A percentile compares a stretch with the other conserved stretches of the same genome.
Conservation (phyloP, 2,797 vertebrate genomes). For the Erithacus rubecula region DNA sequence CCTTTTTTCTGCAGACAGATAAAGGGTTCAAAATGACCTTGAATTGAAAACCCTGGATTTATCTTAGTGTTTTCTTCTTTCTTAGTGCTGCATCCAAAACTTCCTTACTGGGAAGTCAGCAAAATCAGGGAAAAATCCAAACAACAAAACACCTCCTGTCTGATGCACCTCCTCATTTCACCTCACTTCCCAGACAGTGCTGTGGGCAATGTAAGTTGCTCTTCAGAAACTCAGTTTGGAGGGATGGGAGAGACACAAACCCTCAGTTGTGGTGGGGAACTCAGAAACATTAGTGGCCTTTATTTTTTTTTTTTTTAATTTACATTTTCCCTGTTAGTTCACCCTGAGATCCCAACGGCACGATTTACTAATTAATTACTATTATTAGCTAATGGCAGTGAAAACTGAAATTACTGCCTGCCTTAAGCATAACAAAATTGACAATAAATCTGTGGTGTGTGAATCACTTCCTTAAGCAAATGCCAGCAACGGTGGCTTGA, state of each 20-base stretch:
- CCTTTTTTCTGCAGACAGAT: constrained; percentile 6
- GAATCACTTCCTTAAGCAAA: constrained; percentile 49
- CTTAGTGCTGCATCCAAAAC: background rate
- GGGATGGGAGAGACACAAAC: constrained; percentile 54
- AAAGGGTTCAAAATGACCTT: constrained; percentile 58
- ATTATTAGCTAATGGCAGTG: constrained; percentile 77
- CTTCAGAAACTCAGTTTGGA: constrained; percentile 67
- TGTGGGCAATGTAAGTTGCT: constrained; percentile 45
- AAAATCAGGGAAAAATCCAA: constrained; percentile 1
- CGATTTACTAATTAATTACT: constrained; percentile 80
- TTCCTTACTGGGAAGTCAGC: background rate
- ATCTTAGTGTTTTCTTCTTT: background rate
- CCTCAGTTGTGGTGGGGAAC: constrained; percentile 36
- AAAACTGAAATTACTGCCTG: constrained; percentile 76
- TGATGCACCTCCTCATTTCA: constrained; percentile 45
- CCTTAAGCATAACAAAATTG: constrained; percentile 74
- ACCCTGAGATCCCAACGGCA: constrained; percentile 72
- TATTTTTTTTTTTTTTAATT: constrained; percentile 40
- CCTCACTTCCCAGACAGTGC: constrained; percentile 52
- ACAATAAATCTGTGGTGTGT: constrained; percentile 64
- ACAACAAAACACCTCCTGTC: background rate
- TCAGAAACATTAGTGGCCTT: constrained; percentile 53
- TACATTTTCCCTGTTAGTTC: constrained; percentile 70
- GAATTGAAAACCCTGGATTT: constrained; percentile 27
- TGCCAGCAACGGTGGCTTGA: background rate